Evolutionary conservation across 2,797 vertebrate genomes (phyloP), one percentile per base, ranked within the genome.

Genomic region (Gastrophryne carolinensis): DNA sequence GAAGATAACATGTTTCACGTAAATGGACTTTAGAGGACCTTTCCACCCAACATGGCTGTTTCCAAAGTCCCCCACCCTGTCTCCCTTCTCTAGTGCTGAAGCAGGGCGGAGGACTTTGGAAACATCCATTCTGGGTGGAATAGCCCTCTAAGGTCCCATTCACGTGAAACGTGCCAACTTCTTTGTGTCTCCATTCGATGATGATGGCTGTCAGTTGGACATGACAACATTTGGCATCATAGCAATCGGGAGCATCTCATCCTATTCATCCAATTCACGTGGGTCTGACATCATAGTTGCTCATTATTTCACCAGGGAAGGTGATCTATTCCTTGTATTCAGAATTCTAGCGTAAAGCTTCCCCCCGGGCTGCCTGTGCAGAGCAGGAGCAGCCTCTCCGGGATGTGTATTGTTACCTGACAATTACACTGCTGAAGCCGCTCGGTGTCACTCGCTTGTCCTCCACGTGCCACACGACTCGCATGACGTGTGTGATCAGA

Each of bases 351-450:
- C 65, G 49, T 70, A 70, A 70, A 56, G 11, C 58, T 26, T 63
- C 44, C 56, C n/a, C 67, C 44, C 67, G 26, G 50, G 23, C 57
- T 30, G 13, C 27, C 49, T 41, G 50, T 63, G 44, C 34, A 56
- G 56, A 53, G 49, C 21, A 47, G 35, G 62, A 34, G 9, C 83
- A 84, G 79, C 75, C 87, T 83, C 85, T 81, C 84, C 84, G 82
- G 87, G 87, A 81, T 82, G 83, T 83, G 72, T 80, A 85, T 87
- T 85, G 83, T 87, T 85, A 83, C 81, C 75, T 80, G 78, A 84
- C 85, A 86, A 88, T 87, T 82, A 86, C 65, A 53, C 81, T 86
- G 84, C 75, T 84, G 70, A 80, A 82, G 83, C 81, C 63, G 81
- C 82, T 81, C 86, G 84, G 83, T 86, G 83, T 82, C 84, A 79